Evolutionary conservation across 2,797 vertebrate species (phyloP).

Genomic region (Menidia menidia): DNA sequence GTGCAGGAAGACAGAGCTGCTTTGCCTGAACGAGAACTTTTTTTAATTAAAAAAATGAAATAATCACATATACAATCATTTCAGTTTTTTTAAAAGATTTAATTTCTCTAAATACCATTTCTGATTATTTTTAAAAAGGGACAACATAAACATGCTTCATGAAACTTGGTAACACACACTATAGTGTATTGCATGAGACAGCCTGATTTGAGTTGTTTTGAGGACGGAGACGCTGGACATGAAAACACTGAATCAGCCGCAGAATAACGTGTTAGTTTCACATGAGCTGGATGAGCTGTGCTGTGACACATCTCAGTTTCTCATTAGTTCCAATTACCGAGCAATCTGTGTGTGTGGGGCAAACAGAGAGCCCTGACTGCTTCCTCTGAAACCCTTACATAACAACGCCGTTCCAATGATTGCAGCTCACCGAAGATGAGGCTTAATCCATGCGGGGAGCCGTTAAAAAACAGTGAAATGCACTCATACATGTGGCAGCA

Average conservation of each 20-base stretch:
- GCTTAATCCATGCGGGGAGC: background rate
- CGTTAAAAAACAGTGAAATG: background rate
- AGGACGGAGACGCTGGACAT: no score
- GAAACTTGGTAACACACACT: no score
- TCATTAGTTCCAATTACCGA: slow-evolving; percentile 48
- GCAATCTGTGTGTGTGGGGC: slow-evolving; percentile 29
- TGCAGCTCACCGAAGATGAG: slow-evolving; percentile 16
- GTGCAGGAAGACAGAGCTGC: background rate
- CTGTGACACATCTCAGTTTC: slow-evolving; percentile 1
- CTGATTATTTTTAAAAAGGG: background rate
- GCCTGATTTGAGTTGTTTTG: no score
- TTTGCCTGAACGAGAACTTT: background rate
- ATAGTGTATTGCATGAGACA: no score
- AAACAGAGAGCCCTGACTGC: slow-evolving; percentile 50
- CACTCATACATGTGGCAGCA: background rate
- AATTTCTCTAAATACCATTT: slow-evolving; percentile 17
- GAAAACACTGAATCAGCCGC: background rate
- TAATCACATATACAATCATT: background rate
- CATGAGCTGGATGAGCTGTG: slow-evolving; percentile 10
- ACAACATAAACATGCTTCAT: no score
- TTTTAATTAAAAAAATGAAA: slow-evolving; percentile 4
- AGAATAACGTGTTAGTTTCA: background rate
- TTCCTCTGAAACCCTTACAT: slow-evolving; percentile 40
- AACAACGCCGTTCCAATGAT: slow-evolving; percentile 51
- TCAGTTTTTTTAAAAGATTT: background rate